Evolutionary conservation across 2,797 vertebrate genomes (phyloP), one percentile per base, ranked within the genome.

Genomic region (Anisognathus igniventris): DNA sequence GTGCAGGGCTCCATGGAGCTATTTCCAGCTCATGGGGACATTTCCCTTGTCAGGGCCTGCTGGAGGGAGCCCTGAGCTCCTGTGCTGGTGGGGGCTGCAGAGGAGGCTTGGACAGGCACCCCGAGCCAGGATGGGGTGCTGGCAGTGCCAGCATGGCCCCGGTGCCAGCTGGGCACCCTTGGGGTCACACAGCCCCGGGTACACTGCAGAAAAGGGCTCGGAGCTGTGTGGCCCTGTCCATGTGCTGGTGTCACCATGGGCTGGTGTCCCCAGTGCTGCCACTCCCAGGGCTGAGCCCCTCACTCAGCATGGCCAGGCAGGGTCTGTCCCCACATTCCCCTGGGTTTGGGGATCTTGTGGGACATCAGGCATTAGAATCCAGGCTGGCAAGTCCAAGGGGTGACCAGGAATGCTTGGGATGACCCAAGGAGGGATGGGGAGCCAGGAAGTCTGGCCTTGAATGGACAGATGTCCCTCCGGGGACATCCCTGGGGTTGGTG

Each of bases 131-230:
- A 33, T 2, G 18, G 56, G 64, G 20, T 2, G 4, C 4, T 91
- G 88, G 68, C 86, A 86, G 82, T 1, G 1, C 28, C 54, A 80
- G 39, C 18, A 7, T 0, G 2, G 57, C 27, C 57, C 37, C 0
- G 1, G 17, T 68, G 91, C 50, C 74, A 73, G 51, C 28, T 0
- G 3, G 84, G 73, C 10, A 25, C n/a, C 45, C 67, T 31, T 30
- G 72, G 47, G 56, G 39, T 86, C 33, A 14, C 83, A 30, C 30
- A 58, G 56, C 22, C 7, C 6, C 0, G 14, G 50, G 25, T 13
- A 21, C 0, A 0, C 12, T 0, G 0, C 10, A 54, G 54, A 6
- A 28, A 27, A 57, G 40, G 76, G 72, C 14, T 47, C 0, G 0
- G 61, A 71, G 73, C 40, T 22, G 10, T 1, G 7, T 7, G 48